A percentile compares a stretch with the other conserved stretches of the same genome.
These are phyloP conservation scores for Rhabditophanes sp. DNA, from an alignment of 2,888 invertebrate genomes.

Conservation along the genomic window DNA sequence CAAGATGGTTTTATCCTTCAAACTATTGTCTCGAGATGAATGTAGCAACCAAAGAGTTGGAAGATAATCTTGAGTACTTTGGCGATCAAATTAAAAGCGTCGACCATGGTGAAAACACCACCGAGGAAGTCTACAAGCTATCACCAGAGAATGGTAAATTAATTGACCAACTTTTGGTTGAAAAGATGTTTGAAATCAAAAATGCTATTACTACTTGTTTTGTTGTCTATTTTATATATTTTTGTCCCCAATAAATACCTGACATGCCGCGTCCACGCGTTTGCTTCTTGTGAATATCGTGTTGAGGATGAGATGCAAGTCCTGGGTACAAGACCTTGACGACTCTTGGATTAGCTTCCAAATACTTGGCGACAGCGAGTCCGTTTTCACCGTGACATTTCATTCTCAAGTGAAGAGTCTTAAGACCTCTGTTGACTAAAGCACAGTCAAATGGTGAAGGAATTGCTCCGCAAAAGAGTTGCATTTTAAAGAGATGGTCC, in stretches of 20 bases:
- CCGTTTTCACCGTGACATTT: conserved; percentile 67
- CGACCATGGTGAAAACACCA: no score
- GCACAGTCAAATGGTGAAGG: conserved; percentile 93
- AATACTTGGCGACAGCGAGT: conserved; percentile 61
- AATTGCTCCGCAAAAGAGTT: conserved; percentile 59
- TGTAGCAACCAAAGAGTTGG: no score
- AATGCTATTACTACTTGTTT: background rate
- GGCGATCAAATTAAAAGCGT: no score
- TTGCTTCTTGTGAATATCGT: conserved; percentile 63
- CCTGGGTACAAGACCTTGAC: conserved; percentile 52
- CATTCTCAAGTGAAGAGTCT: conserved; percentile 82
- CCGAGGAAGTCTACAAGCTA: no score
- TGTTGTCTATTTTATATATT: background rate
- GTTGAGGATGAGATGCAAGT: conserved; percentile 68
- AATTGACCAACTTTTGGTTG: no score
- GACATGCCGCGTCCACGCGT: conserved; percentile 46
- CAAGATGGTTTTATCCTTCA: no score
- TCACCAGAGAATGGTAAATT: no score
- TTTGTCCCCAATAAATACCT: no score
- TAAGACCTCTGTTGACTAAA: conserved; percentile 70
- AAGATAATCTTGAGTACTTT: no score
- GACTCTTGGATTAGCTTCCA: conserved; percentile 63
- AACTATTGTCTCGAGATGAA: no score
- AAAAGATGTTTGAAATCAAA: no score
- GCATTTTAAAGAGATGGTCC: conserved; percentile 57